These are phyloP conservation scores for Eupithecia subfuscata DNA, from an alignment of 2,888 invertebrate genomes.

Conservation along the genomic window DNA sequence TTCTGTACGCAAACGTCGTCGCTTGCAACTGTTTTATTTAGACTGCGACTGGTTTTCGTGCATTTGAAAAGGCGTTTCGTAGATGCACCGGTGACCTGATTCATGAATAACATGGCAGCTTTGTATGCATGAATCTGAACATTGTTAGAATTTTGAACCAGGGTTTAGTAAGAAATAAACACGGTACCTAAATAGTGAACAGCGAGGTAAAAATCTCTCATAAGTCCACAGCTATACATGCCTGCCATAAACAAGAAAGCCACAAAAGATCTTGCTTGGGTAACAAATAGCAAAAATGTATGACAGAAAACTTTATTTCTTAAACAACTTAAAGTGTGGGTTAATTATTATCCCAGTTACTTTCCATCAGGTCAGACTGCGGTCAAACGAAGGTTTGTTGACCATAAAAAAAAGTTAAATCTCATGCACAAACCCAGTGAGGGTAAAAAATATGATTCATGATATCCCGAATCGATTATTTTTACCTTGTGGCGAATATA, in stretches of 20 bases:
- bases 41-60: constrained; percentile 43
- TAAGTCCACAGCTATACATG: too few relatives aligned
- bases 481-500: neutral
- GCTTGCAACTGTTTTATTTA: constrained; percentile 60
- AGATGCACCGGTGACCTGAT: constrained; percentile 33
- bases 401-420: too few relatives aligned
- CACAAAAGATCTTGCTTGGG: too few relatives aligned
- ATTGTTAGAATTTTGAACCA: constrained; percentile 4
- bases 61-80: constrained; percentile 31
- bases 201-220: neutral
- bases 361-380: too few relatives aligned
- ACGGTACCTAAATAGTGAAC: neutral
- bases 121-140: constrained; percentile 2
- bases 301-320: too few relatives aligned
- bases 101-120: constrained; percentile 24
- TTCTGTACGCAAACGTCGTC: constrained; percentile 55
- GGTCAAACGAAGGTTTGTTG: too few relatives aligned
- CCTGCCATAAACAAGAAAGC: too few relatives aligned
- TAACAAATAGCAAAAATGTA: too few relatives aligned
- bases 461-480: neutral
- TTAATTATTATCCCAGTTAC: too few relatives aligned
- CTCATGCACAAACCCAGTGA: too few relatives aligned
- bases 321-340: too few relatives aligned
- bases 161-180: neutral
- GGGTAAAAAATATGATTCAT: too few relatives aligned